Conservation (phyloP, 2,797 vertebrate genomes). For the Leptatherina wallacei region DNA sequence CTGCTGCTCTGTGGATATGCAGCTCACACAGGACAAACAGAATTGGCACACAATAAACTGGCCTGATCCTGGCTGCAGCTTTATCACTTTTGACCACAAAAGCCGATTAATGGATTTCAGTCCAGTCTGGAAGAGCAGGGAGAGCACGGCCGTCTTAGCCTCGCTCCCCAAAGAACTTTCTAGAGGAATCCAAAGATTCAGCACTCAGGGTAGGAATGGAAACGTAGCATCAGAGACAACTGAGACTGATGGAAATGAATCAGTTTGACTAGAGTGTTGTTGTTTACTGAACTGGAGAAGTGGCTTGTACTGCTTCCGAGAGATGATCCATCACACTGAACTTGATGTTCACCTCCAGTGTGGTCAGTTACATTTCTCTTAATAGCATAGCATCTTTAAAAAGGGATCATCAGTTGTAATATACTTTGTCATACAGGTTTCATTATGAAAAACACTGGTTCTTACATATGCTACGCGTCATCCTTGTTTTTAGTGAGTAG, state of each 20-base stretch:
- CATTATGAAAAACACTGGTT: neutral
- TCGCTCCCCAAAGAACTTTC: constrained; percentile 60
- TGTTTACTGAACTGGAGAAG: constrained; percentile 18
- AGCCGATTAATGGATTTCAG: constrained; percentile 83
- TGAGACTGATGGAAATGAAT: constrained; percentile 51
- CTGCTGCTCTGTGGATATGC: constrained; percentile 59
- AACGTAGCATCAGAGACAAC: constrained; percentile 35
- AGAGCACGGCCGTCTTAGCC: constrained; percentile 70
- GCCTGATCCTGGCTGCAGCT: constrained; percentile 69
- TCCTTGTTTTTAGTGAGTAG: neutral
- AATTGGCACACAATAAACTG: constrained; percentile 71
- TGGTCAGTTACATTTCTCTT: neutral
- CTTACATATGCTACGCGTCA: constrained; percentile 26
- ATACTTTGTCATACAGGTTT: constrained; percentile 7
- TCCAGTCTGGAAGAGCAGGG: constrained; percentile 62
- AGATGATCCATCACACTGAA: neutral
- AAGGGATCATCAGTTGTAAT: neutral
- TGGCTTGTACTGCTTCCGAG: neutral
- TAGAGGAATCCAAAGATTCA: constrained; percentile 57
- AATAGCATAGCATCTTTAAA: neutral
- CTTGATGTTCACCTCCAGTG: neutral
- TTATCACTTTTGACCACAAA: constrained; percentile 82
- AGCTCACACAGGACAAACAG: constrained; percentile 58
- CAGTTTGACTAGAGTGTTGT: constrained; percentile 38
- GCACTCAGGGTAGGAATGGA: constrained; percentile 49